These are phyloP conservation scores for Vombatus ursinus DNA, from an alignment of 2,113 vertebrate species.

Conservation along the genomic window DNA sequence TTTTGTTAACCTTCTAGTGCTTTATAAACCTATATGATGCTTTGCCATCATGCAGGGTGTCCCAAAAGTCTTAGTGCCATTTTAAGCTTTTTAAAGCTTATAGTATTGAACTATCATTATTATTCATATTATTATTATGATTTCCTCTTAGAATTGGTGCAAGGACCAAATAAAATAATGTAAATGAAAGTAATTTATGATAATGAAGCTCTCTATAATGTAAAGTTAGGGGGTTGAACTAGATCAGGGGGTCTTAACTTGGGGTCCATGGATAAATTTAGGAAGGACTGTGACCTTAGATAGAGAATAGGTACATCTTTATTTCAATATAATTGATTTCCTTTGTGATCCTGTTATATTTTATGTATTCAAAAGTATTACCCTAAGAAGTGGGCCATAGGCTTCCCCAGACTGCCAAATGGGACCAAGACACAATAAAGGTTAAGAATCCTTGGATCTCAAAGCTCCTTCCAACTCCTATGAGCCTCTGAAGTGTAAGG, in stretches of 20 bases:
- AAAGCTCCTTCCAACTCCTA: not conserved
- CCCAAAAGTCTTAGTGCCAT: not conserved
- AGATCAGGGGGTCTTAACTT: not conserved
- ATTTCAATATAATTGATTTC: not conserved
- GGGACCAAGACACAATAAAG: not conserved
- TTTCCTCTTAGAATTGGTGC: not conserved
- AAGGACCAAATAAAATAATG: not conserved
- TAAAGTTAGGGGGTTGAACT: not conserved
- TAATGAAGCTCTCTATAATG: not conserved
- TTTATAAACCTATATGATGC: not conserved
- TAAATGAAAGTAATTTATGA: not conserved
- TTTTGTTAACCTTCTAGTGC: not conserved
- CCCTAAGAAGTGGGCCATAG: not conserved
- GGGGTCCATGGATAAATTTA: not conserved
- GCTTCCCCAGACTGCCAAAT: not conserved
- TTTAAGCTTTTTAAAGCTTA: not conserved
- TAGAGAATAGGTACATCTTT: not conserved
- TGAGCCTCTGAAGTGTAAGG: not conserved
- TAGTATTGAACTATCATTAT: not conserved
- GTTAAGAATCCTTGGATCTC: not conserved
- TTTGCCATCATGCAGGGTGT: not conserved
- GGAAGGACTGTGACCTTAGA: not conserved
- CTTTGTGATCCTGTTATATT: not conserved
- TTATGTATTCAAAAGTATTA: not conserved
- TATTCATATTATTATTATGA: not conserved